Base-by-base conservation (phyloP, 2,113 vertebrate genomes). In the Rhea pennata region DNA sequence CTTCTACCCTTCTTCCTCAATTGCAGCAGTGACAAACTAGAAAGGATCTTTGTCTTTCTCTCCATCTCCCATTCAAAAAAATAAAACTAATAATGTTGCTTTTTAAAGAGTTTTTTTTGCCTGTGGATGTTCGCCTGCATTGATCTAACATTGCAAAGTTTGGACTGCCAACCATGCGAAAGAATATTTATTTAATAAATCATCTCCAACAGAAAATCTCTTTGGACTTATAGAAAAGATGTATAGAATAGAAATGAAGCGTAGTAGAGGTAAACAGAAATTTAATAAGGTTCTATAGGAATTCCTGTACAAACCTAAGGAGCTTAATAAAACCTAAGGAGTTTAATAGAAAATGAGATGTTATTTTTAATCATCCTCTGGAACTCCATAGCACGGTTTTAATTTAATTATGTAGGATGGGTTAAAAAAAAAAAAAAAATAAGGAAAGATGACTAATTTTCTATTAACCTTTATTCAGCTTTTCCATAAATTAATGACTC, bases 391-490 rank as follows among this genome's bases (percentile, higher is more conserved):
- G 74, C 95, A 94, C 27, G 56, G 89, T 95, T 96, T 95, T 93
- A 96, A 97, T 96, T 95, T 96, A 96, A 95, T 95, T 95, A 85
- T 10, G 6, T 95, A 72, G 94, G 87, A 85, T 81, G 91, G 78
- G 46, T 94, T 50, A 31, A 81, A 88, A 84, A 85, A 92, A 87
- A 6, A 54, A 31, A 81, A 88, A 84, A 85, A 92, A 87, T 40
- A 84, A 91, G 75, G 94, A 95, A 96, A 94, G 72, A 95, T 91
- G 87, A 96, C 87, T 95, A 95, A 97, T 96, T 96, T 97, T 95
- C 95, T 90, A 95, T 97, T 97, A 96, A 96, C 87, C 91, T 95
- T 96, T 93, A 91, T 90, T 95, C 89, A 92, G 74, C 78, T 96
- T 96, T 94, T 96, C 91, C 61, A 74, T 67, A 81, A 95, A 96